These are phyloP conservation scores for Ptychobarbus kaznakovi DNA, from an alignment of 2,797 vertebrate species.

Conservation along the genomic window DNA sequence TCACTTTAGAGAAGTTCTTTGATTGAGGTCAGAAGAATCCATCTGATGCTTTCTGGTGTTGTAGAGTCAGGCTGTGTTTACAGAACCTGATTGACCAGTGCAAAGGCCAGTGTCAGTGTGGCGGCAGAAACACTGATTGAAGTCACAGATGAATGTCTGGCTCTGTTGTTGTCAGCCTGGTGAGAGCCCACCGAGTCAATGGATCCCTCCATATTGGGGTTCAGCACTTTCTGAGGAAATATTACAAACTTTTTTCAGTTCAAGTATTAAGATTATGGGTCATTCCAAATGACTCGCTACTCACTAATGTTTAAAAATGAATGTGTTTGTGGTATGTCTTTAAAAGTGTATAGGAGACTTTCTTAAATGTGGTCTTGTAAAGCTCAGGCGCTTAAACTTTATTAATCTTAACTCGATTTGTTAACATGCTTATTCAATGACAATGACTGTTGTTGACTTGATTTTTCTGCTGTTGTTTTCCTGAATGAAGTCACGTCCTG, in stretches of 20 bases:
- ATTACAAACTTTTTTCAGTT: conserved; percentile 5
- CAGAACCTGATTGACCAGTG: conserved; percentile 57
- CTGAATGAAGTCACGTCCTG: neutral
- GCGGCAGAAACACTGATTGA: conserved; percentile 49
- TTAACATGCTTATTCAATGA: neutral
- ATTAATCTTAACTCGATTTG: neutral
- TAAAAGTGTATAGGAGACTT: neutral
- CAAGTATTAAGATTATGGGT: neutral
- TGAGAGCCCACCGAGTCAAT: conserved; percentile 71
- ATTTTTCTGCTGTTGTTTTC: neutral
- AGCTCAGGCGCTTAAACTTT: neutral
- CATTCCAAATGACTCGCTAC: neutral
- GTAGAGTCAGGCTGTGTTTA: conserved; percentile 49
- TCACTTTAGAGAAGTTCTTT: conserved; percentile 55
- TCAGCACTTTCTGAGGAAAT: conserved; percentile 52
- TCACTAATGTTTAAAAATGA: neutral
- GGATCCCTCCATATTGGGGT: conserved; percentile 59
- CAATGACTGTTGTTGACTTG: neutral
- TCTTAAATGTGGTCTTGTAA: neutral
- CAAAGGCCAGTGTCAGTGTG: conserved; percentile 48
- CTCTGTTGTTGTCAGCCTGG: conserved; percentile 67
- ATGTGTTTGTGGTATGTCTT: neutral
- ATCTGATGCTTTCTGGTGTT: conserved; percentile 48
- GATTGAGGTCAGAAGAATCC: conserved; percentile 49
- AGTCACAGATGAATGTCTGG: conserved; percentile 61